These are phyloP conservation scores for Cosmia pyralina DNA, from an alignment of 2,888 invertebrate species.

Conservation along the genomic window DNA sequence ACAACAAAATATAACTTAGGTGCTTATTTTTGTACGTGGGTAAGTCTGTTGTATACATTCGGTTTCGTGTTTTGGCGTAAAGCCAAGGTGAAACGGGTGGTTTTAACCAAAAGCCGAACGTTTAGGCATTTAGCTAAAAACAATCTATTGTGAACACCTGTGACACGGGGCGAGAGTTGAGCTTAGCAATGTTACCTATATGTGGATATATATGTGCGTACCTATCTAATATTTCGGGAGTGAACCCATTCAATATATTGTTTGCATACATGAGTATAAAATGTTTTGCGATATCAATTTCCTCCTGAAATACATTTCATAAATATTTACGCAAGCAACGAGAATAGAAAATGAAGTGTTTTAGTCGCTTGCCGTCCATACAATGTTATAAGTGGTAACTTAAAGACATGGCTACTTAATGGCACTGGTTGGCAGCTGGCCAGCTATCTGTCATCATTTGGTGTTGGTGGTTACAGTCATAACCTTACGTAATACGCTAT, in stretches of 20 bases:
- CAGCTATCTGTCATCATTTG: slow-evolving; percentile 63
- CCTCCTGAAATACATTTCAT: slow-evolving; percentile 29
- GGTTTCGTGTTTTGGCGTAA: slow-evolving; percentile 57
- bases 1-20: slow-evolving; percentile 64
- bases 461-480: slow-evolving; percentile 48
- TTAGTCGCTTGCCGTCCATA: slow-evolving; percentile 21
- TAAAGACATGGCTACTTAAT: slow-evolving; percentile 56
- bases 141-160: slow-evolving; percentile 67
- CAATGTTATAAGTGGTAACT: slow-evolving; percentile 60
- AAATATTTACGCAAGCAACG: slow-evolving; percentile 36
- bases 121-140: slow-evolving; percentile 68
- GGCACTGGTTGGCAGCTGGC: slow-evolving; percentile 54
- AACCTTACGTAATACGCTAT: slow-evolving; percentile 36
- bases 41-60: slow-evolving; percentile 51
- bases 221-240: slow-evolving; percentile 47
- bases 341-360: slow-evolving; percentile 42
- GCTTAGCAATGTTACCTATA: slow-evolving; percentile 30
- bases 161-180: slow-evolving; percentile 56
- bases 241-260: slow-evolving; percentile 49
- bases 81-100: slow-evolving; percentile 62
- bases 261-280: slow-evolving; percentile 51
- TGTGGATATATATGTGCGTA: slow-evolving; percentile 13
- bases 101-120: slow-evolving; percentile 65
- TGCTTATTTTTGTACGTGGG: slow-evolving; percentile 65
- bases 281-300: slow-evolving; percentile 47